These are phyloP conservation scores for Zosterops hypoxanthus DNA, from an alignment of 2,113 vertebrate species.

Conservation along the genomic window DNA sequence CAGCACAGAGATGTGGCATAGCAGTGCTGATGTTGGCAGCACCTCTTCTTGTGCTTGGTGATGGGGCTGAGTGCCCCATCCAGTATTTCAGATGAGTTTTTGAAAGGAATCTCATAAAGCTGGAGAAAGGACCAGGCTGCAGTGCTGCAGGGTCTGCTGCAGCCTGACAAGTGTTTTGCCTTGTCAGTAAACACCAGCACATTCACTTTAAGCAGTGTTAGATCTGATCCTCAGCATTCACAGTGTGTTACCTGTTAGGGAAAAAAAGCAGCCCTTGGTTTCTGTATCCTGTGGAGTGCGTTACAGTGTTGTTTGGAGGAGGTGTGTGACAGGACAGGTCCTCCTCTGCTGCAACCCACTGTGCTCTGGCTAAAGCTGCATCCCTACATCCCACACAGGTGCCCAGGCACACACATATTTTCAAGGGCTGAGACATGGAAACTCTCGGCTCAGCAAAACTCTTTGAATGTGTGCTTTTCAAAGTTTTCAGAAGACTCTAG, in stretches of 20 bases:
- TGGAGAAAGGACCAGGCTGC: not conserved
- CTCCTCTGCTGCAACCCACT: fast-evolving
- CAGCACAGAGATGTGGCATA: not conserved
- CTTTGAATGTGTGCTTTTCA: not conserved
- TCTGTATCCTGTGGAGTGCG: not conserved
- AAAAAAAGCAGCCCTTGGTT: not conserved
- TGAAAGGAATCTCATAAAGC: not conserved
- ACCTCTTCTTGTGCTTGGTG: not conserved
- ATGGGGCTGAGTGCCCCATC: not conserved
- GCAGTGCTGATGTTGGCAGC: not conserved
- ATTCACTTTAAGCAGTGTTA: not conserved
- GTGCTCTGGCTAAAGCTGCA: not conserved
- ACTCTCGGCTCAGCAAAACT: not conserved
- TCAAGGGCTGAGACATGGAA: not conserved
- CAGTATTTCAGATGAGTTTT: not conserved
- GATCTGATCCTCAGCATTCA: not conserved
- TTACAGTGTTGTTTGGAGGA: not conserved
- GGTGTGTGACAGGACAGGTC: not conserved
- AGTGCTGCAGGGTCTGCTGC: not conserved
- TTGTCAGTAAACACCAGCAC: not conserved
- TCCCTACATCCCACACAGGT: not conserved
- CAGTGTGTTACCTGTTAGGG: fast-evolving
- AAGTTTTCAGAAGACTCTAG: not conserved
- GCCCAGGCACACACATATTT: not conserved
- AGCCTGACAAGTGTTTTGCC: not conserved